These are phyloP conservation scores for Mesodorylaimus sp. DNA, from an alignment of 2,888 invertebrate species.

Conservation along the genomic window DNA sequence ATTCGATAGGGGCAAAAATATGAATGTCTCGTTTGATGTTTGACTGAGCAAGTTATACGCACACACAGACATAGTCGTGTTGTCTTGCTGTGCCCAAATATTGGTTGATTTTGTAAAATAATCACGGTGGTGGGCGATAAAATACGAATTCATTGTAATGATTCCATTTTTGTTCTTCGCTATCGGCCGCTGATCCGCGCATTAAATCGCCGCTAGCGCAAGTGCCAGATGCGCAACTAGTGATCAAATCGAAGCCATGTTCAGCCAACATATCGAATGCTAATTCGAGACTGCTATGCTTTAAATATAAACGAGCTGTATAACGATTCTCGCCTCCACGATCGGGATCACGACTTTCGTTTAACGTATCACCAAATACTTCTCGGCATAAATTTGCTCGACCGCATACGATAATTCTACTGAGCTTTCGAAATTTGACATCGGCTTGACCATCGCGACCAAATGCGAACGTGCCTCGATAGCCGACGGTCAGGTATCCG, in stretches of 20 bases:
- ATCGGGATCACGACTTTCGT: conserved; percentile 93
- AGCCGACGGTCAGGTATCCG: conserved; percentile 79
- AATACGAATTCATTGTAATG: conserved; percentile 99
- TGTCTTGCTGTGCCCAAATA: too few relatives aligned
- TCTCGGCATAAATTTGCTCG: too few relatives aligned
- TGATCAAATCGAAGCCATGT: conserved; percentile 47
- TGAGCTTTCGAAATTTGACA: conserved; percentile 90
- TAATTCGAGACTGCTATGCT: conserved; percentile 80
- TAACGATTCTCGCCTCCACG: conserved; percentile 78
- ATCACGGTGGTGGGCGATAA: conserved; percentile 47
- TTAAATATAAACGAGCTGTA: conserved; percentile 88
- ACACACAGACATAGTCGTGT: too few relatives aligned
- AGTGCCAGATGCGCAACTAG: conserved; percentile 77
- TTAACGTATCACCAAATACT: conserved; percentile 72
- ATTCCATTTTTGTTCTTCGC: conserved; percentile 97
- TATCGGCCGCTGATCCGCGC: conserved; percentile 74
- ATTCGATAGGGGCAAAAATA: too few relatives aligned
- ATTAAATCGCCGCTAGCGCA: conserved; percentile 44
- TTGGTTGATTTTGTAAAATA: too few relatives aligned
- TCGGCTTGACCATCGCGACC: conserved; percentile 93
- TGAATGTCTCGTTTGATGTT: too few relatives aligned
- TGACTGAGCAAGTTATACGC: too few relatives aligned
- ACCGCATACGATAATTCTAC: conserved; percentile 82
- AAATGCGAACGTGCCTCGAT: conserved; percentile 94
- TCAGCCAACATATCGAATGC: conserved; percentile 30